Percentiles rank a stretch among this genome's conserved stretches.
These are phyloP conservation scores for Passer domesticus DNA, from an alignment of 2,113 vertebrate species.

Conservation along the genomic window DNA sequence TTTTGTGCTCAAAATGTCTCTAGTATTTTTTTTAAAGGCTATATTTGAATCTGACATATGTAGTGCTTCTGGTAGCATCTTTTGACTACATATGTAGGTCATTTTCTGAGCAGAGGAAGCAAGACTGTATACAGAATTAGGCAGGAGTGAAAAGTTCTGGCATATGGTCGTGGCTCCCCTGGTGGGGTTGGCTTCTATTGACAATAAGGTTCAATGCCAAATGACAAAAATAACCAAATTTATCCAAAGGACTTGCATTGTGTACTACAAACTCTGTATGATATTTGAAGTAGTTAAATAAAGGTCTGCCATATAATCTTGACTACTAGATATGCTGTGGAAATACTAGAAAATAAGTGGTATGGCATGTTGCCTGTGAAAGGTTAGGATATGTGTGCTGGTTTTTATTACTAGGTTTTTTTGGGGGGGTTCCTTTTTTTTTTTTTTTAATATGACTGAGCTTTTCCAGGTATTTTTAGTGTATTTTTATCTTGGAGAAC, in stretches of 20 bases:
- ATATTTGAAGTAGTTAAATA: neutral
- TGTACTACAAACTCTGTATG: neutral
- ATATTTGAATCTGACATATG: neutral
- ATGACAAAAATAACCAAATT: neutral
- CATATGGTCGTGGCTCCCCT: conserved; percentile 13
- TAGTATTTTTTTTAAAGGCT: neutral
- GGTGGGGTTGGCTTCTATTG: neutral
- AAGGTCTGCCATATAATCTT: neutral
- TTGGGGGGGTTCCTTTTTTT: neutral
- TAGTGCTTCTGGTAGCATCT: conserved; percentile 1
- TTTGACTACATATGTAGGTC: conserved; percentile 34
- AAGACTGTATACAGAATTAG: neutral
- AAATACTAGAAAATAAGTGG: neutral
- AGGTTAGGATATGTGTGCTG: neutral
- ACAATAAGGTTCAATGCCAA: neutral
- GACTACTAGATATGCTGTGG: neutral
- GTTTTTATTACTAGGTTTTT: neutral
- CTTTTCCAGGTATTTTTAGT: neutral
- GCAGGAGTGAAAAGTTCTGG: neutral
- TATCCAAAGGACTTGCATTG: neutral
- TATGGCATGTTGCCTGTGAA: neutral
- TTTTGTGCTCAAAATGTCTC: neutral
- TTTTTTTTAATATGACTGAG: neutral
- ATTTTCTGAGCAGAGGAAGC: conserved; percentile 12
- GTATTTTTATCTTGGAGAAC: neutral